phyloP scores from a whole-genome alignment of 2,797 vertebrate species.

The Valencia hispanica region DNA sequence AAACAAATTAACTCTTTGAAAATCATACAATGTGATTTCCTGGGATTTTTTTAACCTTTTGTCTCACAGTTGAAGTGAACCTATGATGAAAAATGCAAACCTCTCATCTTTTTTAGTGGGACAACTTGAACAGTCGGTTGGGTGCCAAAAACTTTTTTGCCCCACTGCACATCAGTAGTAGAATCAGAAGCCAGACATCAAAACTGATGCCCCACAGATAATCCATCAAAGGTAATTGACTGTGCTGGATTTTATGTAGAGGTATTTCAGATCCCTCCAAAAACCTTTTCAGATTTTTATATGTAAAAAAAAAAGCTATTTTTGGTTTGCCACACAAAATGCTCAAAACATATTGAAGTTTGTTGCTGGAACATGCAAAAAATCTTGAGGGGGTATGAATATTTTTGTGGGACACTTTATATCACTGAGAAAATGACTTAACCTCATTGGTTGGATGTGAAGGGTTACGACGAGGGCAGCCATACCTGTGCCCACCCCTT shows the following conservation, averaged over 20 bases:
- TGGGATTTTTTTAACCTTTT: too few species aligned
- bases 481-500: background rate
- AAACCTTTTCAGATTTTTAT: too few species aligned
- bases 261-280: background rate
- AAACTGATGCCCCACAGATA: background rate
- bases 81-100: too few species aligned
- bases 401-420: background rate
- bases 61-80: too few species aligned
- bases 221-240: background rate
- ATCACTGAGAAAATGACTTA: background rate
- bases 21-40: too few species aligned
- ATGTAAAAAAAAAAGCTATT: too few species aligned
- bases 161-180: background rate
- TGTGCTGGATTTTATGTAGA: background rate
- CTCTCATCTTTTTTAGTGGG: too few species aligned
- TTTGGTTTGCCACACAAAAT: background rate
- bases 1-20: too few species aligned
- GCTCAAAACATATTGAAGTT: background rate
- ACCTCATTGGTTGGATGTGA: background rate
- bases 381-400: background rate
- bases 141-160: too few species aligned
- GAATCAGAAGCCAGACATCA: background rate
- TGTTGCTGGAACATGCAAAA: background rate
- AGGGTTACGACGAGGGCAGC: slow-evolving; percentile 8
- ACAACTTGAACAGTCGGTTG: too few species aligned